Base-by-base conservation (phyloP, 2,888 invertebrate genomes). In the Eucriotettix oculatus region DNA sequence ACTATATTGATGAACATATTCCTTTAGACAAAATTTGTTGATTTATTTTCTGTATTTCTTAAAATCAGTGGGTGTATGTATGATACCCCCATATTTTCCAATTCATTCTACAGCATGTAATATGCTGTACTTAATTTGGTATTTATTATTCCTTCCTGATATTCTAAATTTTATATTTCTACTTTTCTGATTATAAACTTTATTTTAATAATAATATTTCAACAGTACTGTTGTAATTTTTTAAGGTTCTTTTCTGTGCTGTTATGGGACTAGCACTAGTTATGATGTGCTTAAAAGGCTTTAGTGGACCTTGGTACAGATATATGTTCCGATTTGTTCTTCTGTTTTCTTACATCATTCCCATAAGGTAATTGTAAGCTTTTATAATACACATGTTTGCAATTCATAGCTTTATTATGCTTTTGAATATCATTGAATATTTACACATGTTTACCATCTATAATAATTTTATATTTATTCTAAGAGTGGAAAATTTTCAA, bases 331-430 rank as follows among this genome's bases (percentile, higher is more conserved):
- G 99, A 69, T 99, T 99, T 71, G 85, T 99, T 58, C 79, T 99
- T 54, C 81, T 99, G 16, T 99, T 99, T 77, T 99, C 99, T 0
- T 99, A 99, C 76, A 99, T 99, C 68, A 97, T 99, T 70, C 99
- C 99, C 16, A 95, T 99, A 68, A 91, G 90, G 86, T 87, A 68
- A 77, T 75, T 5, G n/a, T n/a, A 29, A 29, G 29, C 29, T 29
- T 29, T 29, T 29, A 67, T 54, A 11, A 54, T 1, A 11, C 12
- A 17, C 7, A 29, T 29, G 29, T 29, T 5, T 29, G 29, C 29
- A 29, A 29, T 29, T 29, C 29, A 29, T 29, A 29, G 7, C 7
- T 29, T 29, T 29, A 29, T 29, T 29, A 29, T 29, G 29, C 29
- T 29, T 29, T 7, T 29, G 29, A 5, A 29, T 29, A 29, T 29